Percentiles rank a stretch among this genome's conserved stretches.
These are phyloP conservation scores for Polymixis lichenea DNA, from an alignment of 2,888 invertebrate species.

Conservation along the genomic window DNA sequence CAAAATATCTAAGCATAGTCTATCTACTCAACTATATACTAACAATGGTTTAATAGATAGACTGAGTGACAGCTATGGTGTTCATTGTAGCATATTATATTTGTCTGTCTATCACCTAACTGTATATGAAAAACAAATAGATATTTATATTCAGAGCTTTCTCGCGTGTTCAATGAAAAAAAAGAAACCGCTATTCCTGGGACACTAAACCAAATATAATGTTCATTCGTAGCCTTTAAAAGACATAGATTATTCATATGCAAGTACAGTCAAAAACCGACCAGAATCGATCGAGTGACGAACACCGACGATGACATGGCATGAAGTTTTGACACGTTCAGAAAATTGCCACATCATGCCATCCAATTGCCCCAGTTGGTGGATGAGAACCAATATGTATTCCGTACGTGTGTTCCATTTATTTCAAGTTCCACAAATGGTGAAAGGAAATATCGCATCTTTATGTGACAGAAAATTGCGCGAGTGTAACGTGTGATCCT, in stretches of 20 bases:
- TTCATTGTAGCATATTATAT: not conserved
- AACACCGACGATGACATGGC: slow-evolving; percentile 11
- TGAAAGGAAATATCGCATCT: slow-evolving; percentile 22
- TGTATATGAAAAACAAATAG: not conserved
- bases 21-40: too few relatives aligned
- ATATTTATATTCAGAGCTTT: too few relatives aligned
- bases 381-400: slow-evolving; percentile 32
- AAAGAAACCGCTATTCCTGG: not conserved
- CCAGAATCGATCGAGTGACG: not conserved
- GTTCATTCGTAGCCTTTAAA: not conserved
- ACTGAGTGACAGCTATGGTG: too few relatives aligned
- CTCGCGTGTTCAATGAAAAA: not conserved
- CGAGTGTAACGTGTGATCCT: too few relatives aligned
- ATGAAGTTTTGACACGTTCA: slow-evolving; percentile 19
- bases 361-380: slow-evolving; percentile 27
- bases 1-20: too few relatives aligned
- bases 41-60: too few relatives aligned
- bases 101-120: not conserved
- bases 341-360: slow-evolving; percentile 29
- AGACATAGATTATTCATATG: not conserved
- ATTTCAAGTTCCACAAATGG: slow-evolving; percentile 21
- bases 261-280: not conserved
- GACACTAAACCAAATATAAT: not conserved
- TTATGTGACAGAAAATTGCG: slow-evolving; percentile 19
- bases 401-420: slow-evolving; percentile 40